Base-by-base conservation (phyloP, 2,888 invertebrate genomes). In the Noctua janthina region DNA sequence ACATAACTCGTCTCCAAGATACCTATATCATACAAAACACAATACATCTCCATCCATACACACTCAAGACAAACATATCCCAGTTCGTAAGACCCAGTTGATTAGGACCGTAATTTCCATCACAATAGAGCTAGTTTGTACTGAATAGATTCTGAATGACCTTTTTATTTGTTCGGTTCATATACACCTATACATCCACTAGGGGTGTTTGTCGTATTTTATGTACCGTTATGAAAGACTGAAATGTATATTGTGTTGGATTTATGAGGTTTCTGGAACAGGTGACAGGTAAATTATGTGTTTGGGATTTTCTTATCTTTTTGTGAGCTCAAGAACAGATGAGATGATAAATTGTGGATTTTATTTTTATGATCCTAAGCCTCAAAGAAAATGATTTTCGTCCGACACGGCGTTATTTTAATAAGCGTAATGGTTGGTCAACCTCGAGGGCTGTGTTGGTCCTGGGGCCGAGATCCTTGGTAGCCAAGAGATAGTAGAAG, bases 81-180 rank as follows among this genome's bases (percentile, higher is more conserved):
- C 46, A 62, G 15, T 78, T 81, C 69, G 76, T 77, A 76, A 74
- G 62, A 77, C 80, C 74, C 78, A 74, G 79, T 81, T 89, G 82
- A 89, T 85, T 88, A 81, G 74, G 76, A 64, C 46, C 59, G 76
- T 81, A 85, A 90, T 90, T 87, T 90, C 87, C 90, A 90, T 90
- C 73, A 91, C 90, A 91, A 92, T 88, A 68, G 88, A 87, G 83
- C 89, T 89, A 90, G 91, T 91, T 91, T 81, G 82, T 29, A 82
- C 70, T 39, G 76, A 86, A 83, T 86, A 84, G 84, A 74, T 78
- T 81, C 77, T 68, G 59, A 39, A 74, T 54, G 56, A 51, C 75
- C 88, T 88, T 84, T 85, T 90, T 88, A 88, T 84, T 76, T 67
- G 67, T 74, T 82, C 67, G 74, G 75, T 71, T 71, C 64, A 70